phyloP scores from a whole-genome alignment of 2,888 invertebrate species.

The Sphaerophoria rueppellii region DNA sequence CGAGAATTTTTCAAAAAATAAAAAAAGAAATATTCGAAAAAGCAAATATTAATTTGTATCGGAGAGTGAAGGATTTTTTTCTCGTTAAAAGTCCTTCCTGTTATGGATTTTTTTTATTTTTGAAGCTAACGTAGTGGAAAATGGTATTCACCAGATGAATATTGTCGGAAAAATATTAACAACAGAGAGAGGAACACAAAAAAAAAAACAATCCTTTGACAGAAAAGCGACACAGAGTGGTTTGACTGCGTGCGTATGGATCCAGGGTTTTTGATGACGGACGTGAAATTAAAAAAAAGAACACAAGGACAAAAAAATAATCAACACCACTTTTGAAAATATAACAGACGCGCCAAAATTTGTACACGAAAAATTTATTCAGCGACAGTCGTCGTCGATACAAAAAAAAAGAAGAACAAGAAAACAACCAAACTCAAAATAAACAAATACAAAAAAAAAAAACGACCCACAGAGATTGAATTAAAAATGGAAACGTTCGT shows the following conservation, averaged over 20 bases:
- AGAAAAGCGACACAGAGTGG: constrained; percentile 58
- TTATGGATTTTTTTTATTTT: constrained; percentile 51
- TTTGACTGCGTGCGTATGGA: constrained; percentile 9
- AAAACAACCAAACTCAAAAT: constrained; percentile 12
- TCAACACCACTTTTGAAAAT: constrained; percentile 50
- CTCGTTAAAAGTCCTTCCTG: constrained; percentile 19
- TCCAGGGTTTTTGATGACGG: neutral
- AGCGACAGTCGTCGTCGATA: neutral
- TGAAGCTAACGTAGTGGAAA: constrained; percentile 69
- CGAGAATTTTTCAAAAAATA: constrained; percentile 33
- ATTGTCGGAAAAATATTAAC: constrained; percentile 56
- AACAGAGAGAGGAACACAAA: constrained; percentile 6
- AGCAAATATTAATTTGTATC: constrained; percentile 69
- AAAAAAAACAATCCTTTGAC: constrained; percentile 59
- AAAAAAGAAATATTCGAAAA: constrained; percentile 30
- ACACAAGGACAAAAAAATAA: constrained; percentile 20
- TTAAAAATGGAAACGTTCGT: constrained; percentile 57
- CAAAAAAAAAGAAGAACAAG: constrained; percentile 11
- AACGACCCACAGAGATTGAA: constrained; percentile 65
- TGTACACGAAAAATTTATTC: constrained; percentile 56
- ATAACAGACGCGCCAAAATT: constrained; percentile 60
- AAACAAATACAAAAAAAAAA: constrained; percentile 34
- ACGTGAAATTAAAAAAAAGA: neutral
- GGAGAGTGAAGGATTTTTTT: constrained; percentile 29
- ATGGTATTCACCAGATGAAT: constrained; percentile 70